Evolutionary conservation across 2,888 invertebrate species (phyloP).

Genomic region (Amblyjoppa fuscipennis): DNA sequence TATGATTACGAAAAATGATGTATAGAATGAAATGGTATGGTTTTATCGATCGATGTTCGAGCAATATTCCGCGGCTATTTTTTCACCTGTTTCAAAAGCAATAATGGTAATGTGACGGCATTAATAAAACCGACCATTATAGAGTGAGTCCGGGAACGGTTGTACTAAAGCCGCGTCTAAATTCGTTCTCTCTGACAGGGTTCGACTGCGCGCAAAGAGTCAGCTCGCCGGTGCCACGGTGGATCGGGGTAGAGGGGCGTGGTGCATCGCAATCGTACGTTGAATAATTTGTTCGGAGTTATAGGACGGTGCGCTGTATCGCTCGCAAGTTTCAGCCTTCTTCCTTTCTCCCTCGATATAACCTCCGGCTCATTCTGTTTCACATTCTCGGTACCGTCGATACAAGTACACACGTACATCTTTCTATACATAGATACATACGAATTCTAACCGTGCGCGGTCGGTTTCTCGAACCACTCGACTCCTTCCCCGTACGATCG

Average conservation of each 20-base stretch:
- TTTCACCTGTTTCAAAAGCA: neutral
- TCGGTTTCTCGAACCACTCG: constrained; percentile 66
- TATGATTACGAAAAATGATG: too few relatives aligned
- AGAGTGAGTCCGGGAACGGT: neutral
- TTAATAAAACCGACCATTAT: neutral
- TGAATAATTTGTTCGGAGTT: constrained; percentile 77
- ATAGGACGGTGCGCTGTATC: constrained; percentile 36
- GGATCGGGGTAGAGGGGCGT: neutral
- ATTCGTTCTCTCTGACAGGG: constrained; percentile 49
- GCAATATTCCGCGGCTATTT: neutral
- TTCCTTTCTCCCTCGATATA: constrained; percentile 53
- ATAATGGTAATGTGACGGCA: neutral
- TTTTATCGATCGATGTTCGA: too few relatives aligned
- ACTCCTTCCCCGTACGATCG: constrained; percentile 72
- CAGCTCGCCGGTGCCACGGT: constrained; percentile 4
- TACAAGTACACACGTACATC: neutral
- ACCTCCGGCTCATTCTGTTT: constrained; percentile 54
- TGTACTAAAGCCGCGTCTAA: constrained; percentile 39
- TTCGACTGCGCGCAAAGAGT: constrained; percentile 27
- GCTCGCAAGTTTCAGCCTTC: constrained; percentile 57
- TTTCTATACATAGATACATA: neutral
- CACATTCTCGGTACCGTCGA: constrained; percentile 61
- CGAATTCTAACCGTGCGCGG: constrained; percentile 3
- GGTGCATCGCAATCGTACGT: constrained; percentile 50
- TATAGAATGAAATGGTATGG: too few relatives aligned